Percentiles rank a stretch among this genome's conserved stretches.
These are phyloP conservation scores for Dione juno DNA, from an alignment of 2,888 invertebrate genomes.

Conservation along the genomic window DNA sequence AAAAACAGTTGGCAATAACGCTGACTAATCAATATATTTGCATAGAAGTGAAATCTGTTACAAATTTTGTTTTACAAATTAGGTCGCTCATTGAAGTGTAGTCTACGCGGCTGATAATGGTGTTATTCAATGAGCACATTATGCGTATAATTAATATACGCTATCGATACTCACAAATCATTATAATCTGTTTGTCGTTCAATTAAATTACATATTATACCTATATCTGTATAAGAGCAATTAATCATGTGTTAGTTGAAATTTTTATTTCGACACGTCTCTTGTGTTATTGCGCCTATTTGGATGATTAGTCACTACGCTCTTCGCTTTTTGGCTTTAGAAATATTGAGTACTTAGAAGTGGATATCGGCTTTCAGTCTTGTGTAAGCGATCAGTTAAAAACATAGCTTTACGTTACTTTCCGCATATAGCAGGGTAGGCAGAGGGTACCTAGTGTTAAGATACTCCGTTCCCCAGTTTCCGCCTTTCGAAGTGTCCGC, in stretches of 20 bases:
- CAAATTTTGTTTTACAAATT: conserved; percentile 22
- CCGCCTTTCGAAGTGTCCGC: no score
- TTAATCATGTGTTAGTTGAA: background rate
- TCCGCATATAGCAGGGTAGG: no score
- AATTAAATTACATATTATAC: conserved; percentile 61
- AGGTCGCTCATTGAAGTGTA: conserved; percentile 32
- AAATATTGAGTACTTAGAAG: no score
- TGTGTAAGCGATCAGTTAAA: no score
- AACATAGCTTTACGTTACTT: no score
- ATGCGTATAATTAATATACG: conserved; percentile 61
- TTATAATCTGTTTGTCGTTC: conserved; percentile 63
- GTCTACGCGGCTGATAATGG: conserved; percentile 42
- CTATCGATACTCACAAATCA: conserved; percentile 69
- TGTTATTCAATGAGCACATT: conserved; percentile 73
- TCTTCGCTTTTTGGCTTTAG: no score
- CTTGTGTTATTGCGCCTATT: conserved; percentile 32
- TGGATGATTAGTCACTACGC: no score
- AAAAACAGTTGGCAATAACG: background rate
- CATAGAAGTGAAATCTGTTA: conserved; percentile 14
- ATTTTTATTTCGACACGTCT: no score
- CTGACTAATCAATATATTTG: conserved; percentile 1
- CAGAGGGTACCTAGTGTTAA: background rate
- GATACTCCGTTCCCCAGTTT: background rate
- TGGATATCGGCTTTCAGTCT: no score
- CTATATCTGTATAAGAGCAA: conserved; percentile 20